Conservation (phyloP, 1,140 invertebrate genomes). For the Stenopsyche tienmushanensis region DNA sequence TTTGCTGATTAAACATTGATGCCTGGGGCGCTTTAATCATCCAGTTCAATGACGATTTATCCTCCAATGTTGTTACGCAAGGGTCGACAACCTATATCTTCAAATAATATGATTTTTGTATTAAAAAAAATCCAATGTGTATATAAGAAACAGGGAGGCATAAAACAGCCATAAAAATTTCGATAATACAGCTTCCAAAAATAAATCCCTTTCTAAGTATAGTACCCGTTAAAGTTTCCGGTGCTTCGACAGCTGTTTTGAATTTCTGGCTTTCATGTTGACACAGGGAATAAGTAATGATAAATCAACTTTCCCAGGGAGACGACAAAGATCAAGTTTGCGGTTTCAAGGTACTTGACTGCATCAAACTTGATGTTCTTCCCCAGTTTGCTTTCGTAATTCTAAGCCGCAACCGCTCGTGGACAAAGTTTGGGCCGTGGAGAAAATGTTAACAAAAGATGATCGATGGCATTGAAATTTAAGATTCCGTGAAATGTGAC, state of each 20-base stretch:
- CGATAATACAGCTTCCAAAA: too few species aligned
- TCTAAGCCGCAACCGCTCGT: not conserved
- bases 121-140: too few species aligned
- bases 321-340: constrained; percentile 6
- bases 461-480: not conserved
- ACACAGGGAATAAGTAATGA: not conserved
- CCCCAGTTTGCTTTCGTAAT: not conserved
- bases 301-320: constrained; percentile 4
- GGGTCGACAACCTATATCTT: too few species aligned
- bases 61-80: too few species aligned
- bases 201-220: too few species aligned
- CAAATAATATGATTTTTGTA: too few species aligned
- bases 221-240: constrained; percentile 5
- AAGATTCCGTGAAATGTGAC: too few species aligned
- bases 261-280: constrained; percentile 21
- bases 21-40: too few species aligned
- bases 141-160: too few species aligned
- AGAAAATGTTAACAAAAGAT: not conserved
- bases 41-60: too few species aligned
- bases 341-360: not conserved
- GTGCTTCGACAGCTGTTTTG: constrained; percentile 15
- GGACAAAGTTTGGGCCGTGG: not conserved
- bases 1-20: too few species aligned
- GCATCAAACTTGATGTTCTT: not conserved
- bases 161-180: too few species aligned